Conservation (phyloP, 2,888 invertebrate genomes). For the Cephus sareptanus region DNA sequence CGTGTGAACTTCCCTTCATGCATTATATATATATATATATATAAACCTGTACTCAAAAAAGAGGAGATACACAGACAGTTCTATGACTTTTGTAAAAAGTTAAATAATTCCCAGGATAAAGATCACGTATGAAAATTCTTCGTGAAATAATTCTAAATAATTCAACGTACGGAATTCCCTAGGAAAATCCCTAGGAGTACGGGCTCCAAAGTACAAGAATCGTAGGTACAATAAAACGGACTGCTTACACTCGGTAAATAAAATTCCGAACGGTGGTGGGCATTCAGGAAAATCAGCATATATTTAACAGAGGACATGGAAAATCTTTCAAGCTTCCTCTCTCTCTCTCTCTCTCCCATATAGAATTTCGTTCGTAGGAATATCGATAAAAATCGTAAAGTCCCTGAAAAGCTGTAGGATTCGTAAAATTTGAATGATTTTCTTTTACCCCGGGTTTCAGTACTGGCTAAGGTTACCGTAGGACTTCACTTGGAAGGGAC, state of each 20-base stretch:
- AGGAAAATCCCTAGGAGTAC: not conserved
- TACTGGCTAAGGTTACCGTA: not conserved
- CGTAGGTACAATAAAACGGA: not conserved
- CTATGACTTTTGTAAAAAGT: too few relatives aligned
- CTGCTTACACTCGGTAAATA: not conserved
- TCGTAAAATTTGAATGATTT: slow-evolving; percentile 12
- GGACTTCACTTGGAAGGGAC: too few relatives aligned
- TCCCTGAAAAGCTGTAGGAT: slow-evolving; percentile 32
- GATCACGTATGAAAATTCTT: not conserved
- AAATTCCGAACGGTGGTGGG: slow-evolving; percentile 16
- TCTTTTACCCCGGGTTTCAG: not conserved
- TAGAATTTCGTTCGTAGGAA: slow-evolving; percentile 10
- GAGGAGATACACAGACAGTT: too few relatives aligned
- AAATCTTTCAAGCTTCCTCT: not conserved
- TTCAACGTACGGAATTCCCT: not conserved
- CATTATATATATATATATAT: not conserved
- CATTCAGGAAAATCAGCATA: slow-evolving; percentile 39
- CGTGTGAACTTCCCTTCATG: not conserved
- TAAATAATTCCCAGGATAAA: not conserved
- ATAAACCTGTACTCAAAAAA: not conserved
- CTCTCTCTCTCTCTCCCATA: not conserved
- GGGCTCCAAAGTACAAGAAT: not conserved
- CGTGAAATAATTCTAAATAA: not conserved
- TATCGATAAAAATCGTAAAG: slow-evolving; percentile 44
- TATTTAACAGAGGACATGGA: slow-evolving; percentile 29